Conservation (phyloP, 2,113 vertebrate species). For the Saccopteryx leptura region DNA sequence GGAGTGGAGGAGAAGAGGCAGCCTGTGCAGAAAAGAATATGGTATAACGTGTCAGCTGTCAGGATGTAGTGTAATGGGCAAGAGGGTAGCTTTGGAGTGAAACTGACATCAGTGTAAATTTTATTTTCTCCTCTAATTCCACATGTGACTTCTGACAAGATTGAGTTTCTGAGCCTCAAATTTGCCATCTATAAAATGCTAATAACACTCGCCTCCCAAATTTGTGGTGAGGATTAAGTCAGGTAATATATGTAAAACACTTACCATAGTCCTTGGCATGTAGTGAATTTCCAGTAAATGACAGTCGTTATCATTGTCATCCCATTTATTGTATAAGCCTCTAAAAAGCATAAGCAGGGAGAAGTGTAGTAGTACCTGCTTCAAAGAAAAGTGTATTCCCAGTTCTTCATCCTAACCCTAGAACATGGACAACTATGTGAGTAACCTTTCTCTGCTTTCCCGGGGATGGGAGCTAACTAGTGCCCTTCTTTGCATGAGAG, state of each 20-base stretch:
- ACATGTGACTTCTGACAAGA: conserved; percentile 21
- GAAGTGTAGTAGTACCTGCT: neutral
- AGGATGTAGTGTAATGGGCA: rapidly evolving
- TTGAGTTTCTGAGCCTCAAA: neutral
- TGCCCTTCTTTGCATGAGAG: conserved; percentile 1
- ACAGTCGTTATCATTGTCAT: neutral
- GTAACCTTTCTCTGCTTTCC: neutral
- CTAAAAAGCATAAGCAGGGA: neutral
- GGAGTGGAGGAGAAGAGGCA: neutral
- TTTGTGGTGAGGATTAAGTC: conserved; percentile 41
- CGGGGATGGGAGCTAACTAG: neutral
- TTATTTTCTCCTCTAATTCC: neutral
- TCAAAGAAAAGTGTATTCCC: neutral
- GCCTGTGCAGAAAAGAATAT: neutral
- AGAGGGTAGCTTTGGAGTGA: neutral
- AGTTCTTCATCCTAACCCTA: neutral
- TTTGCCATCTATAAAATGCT: neutral
- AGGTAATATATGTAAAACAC: neutral
- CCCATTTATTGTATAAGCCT: neutral
- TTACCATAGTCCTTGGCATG: neutral
- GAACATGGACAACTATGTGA: neutral
- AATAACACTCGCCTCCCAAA: neutral
- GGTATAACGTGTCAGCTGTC: neutral
- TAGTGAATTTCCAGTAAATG: neutral
- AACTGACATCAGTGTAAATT: conserved; percentile 49